phyloP scores from a whole-genome alignment of 2,113 vertebrate genomes.

The Nycticebus coucang region DNA sequence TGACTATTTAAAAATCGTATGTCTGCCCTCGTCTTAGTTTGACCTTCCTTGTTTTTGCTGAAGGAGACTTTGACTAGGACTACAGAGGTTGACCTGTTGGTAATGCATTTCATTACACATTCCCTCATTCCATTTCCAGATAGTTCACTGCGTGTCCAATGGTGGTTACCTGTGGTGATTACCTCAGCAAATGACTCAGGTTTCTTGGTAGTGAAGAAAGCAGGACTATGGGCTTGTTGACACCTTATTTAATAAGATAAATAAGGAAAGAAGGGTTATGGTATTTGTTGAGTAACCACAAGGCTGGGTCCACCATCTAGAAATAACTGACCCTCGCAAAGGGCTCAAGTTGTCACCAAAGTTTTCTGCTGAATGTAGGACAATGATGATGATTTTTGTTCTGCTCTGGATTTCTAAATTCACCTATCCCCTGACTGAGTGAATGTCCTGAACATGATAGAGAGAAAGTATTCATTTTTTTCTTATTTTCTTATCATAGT shows the following conservation, averaged over 20 bases:
- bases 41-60: slow-evolving; percentile 16
- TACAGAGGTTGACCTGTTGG: not conserved
- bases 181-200: slow-evolving; percentile 38
- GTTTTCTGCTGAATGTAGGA: not conserved
- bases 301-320: not conserved
- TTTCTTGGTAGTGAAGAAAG: slow-evolving; percentile 12
- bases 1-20: not conserved
- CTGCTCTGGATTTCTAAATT: not conserved
- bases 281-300: slow-evolving; percentile 4
- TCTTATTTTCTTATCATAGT: not conserved
- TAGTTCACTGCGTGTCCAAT: not conserved
- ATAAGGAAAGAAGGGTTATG: not conserved
- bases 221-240: not conserved
- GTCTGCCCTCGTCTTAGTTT: not conserved
- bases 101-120: not conserved
- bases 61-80: not conserved
- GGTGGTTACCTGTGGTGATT: not conserved
- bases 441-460: not conserved
- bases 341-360: not conserved
- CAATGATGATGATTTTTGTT: not conserved
- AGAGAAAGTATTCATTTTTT: not conserved
- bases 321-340: not conserved
- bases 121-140: not conserved
- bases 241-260: slow-evolving; percentile 3
- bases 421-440: not conserved